Evolutionary conservation across 2,888 invertebrate genomes (phyloP), one percentile per base, ranked within the genome.

Genomic region (Eucriotettix oculatus): DNA sequence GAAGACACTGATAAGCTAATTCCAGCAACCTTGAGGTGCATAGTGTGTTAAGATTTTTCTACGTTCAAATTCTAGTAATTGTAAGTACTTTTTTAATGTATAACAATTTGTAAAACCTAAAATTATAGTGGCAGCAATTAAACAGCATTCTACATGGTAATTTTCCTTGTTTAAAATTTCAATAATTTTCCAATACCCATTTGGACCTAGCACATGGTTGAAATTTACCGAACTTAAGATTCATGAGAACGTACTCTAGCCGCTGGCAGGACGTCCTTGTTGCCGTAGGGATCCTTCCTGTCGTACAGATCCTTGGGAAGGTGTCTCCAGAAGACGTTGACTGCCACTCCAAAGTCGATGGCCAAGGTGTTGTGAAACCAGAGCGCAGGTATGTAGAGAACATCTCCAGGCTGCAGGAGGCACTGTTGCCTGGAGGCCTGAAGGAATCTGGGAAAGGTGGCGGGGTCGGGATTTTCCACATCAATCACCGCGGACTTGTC

Each of bases 311-410:
- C 65, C 40, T 66, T 66, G 9, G 70, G 68, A 58, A 79, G 67
- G 65, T 78, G 75, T 64, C 68, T 69, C 79, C 79, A 79, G 69
- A 79, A 79, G 3, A 79, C 73, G 68, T 79, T 79, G 0, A 79
- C 75, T 29, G 77, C 76, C 54, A 79, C 70, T 16, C 76, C 73
- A 67, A 73, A 75, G 44, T 75, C 73, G 41, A 73, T 60, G 10
- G 77, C 74, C n/a, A 71, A 72, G 43, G 77, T 74, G 66, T 77
- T 78, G 66, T 79, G 79, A 64, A 79, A 78, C 79, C 79, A 79
- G 17, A 79, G 68, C n/a, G 79, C 78, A 70, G 79, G 79, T 63
- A 79, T 78, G 64, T 76, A 79, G 9, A 79, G 66, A 56, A 76
- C 69, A 67, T 79, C 79, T 10, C 78, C 78, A 48, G 76, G 71